Evolutionary conservation across 2,113 vertebrate species (phyloP).

Genomic region (Myodes glareolus): DNA sequence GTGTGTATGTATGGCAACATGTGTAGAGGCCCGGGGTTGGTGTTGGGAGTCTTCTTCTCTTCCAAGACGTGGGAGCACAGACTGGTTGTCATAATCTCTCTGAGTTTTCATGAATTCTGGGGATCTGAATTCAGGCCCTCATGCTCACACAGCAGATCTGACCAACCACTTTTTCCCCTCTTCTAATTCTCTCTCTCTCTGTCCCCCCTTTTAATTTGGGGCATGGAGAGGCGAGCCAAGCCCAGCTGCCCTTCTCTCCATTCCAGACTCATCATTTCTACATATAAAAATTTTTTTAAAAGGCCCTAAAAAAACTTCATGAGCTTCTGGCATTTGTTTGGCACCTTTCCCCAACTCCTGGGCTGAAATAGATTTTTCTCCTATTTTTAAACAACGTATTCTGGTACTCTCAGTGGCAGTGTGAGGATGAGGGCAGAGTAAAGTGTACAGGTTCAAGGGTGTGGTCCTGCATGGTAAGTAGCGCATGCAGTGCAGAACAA

Average conservation of each 20-base stretch:
- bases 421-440: not conserved
- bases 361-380: conserved; percentile 42
- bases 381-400: conserved; percentile 37
- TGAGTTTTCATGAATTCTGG: not conserved
- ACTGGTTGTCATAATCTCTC: not conserved
- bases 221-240: not conserved
- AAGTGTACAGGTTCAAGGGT: not conserved
- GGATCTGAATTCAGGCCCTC: not conserved
- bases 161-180: not conserved
- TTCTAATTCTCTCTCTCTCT: not conserved
- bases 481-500: not conserved
- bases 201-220: not conserved
- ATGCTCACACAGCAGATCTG: not conserved
- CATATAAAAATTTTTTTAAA: not conserved
- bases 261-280: not conserved
- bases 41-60: not conserved
- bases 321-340: conserved; percentile 16
- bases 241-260: not conserved
- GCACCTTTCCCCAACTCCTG: conserved; percentile 20
- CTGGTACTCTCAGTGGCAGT: not conserved
- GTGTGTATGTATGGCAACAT: too few species aligned
- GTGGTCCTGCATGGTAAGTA: not conserved
- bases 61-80: not conserved
- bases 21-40: not conserved
- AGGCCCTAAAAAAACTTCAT: not conserved